Evolutionary conservation across 2,888 invertebrate species (phyloP), one percentile per base, ranked within the genome.

Genomic region (Cheilosia vulpina): DNA sequence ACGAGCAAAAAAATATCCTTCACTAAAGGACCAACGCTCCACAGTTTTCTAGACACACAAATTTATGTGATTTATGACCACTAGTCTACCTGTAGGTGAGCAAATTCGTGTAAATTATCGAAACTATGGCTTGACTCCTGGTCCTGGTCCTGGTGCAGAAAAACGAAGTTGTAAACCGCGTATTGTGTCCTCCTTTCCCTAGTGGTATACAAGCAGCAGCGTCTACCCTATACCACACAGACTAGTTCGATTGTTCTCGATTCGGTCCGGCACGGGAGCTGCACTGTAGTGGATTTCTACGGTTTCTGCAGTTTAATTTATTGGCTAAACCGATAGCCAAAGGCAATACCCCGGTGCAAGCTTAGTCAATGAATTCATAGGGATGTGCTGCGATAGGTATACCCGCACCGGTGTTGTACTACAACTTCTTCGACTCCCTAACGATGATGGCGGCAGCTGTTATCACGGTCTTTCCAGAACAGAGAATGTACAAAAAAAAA

Each of bases 61-160:
- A 72, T 81, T 81, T 71, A 15, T 60, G 66, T 85, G 81, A 85
- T 81, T 81, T 85, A 81, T 63, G 52, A 50, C 58, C 85, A 72
- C 69, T 81, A 72, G 85, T 81, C 81, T 81, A 85, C 85, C 85
- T 85, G 81, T 85, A 85, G 85, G 81, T 76, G 76, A 85, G 81
- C 72, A 72, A 81, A 77, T 85, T 85, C 85, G 65, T 85, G 85
- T 85, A 85, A 85, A 85, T 85, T 85, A 85, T 85, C 69, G 60
- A 71, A 81, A 72, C 81, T 72, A 85, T 68, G 62, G 72, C 57
- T 19, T 81, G 66, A 68, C 75, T 81, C 76, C 43, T 85, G 71
- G 31, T 76, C 76, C 43, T 85, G 71, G 31, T 76, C 76, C 43
- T 81, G 71, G 31, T 76, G 80, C 43, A 76, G 80, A 73, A 79